Conservation (phyloP, 2,797 vertebrate species). For the Sebastes hubbsi region DNA sequence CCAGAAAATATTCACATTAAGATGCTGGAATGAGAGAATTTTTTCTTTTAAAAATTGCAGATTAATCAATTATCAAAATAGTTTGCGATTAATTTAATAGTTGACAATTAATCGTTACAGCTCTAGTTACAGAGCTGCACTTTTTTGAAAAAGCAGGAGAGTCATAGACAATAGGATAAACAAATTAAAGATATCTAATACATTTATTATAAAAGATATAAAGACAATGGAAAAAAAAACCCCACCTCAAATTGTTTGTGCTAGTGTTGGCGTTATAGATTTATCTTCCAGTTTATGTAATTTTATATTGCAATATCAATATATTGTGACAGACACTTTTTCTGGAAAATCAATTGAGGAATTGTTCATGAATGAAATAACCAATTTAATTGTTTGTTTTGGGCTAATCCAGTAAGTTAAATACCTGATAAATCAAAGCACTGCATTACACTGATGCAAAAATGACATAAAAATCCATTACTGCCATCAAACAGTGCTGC, state of each 20-base stretch:
- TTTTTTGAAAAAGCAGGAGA: not conserved
- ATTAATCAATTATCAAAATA: too few relatives aligned
- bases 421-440: not conserved
- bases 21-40: too few relatives aligned
- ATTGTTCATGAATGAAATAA: not conserved
- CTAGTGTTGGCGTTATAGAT: not conserved
- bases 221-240: not conserved
- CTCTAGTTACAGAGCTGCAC: too few relatives aligned
- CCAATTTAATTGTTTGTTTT: not conserved
- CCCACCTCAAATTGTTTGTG: not conserved
- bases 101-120: too few relatives aligned
- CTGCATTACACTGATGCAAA: not conserved
- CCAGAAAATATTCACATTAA: too few relatives aligned
- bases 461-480: not conserved
- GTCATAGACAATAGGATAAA: not conserved
- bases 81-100: too few relatives aligned
- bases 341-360: not conserved
- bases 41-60: too few relatives aligned
- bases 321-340: not conserved
- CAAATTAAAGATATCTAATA: not conserved
- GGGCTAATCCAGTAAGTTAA: not conserved
- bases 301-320: not conserved
- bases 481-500: not conserved
- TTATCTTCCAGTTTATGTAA: not conserved
- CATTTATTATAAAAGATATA: not conserved